Evolutionary conservation across 2,797 vertebrate species (phyloP), one percentile per base, ranked within the genome.

Genomic region (Decapterus maruadsi): DNA sequence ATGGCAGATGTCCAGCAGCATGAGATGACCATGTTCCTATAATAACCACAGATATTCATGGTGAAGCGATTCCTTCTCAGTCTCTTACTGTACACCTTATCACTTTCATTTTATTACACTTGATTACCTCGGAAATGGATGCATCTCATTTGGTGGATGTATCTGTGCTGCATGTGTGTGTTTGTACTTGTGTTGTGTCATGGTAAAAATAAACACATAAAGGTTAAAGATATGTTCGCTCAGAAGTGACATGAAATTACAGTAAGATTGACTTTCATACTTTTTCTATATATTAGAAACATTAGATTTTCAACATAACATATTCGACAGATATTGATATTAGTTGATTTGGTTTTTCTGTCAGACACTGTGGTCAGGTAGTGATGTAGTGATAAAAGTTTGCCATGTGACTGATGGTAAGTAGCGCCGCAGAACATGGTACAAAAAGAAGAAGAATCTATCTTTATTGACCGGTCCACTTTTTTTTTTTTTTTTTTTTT

Each of bases 51-150:
- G 4, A 42, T 22, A 69, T 64, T 45, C 36, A 67, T 17, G 19
- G 11, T 53, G 31, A 19, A 7, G 2, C 4, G 6, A 11, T 60
- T 51, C 51, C 31, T n/a, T 34, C 22, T 64, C 40, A 0, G 31
- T 61, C 22, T 36, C 10, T 68, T 59, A 50, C 70, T 65, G 48
- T 34, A 4, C 6, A 34, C 6, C 53, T 80, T 20, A 71, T 74
- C 34, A 26, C 46, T 57, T 54, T 61, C 42, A 20, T 20, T 62
- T 19, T 20, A n/a, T n/a, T 26, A 38, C 46, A 14, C 34, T 4
- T 59, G 55, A 70, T 66, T 57, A 55, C 42, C 59, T 78, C 67
- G 8, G 56, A 59, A 68, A 31, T 63, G 43, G 10, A 5, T 20
- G 31, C 8, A 0, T 53, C 31, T 55, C 12, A 3, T 16, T 19